Base-by-base conservation (phyloP, 2,797 vertebrate genomes). In the Novumbra hubbsi region DNA sequence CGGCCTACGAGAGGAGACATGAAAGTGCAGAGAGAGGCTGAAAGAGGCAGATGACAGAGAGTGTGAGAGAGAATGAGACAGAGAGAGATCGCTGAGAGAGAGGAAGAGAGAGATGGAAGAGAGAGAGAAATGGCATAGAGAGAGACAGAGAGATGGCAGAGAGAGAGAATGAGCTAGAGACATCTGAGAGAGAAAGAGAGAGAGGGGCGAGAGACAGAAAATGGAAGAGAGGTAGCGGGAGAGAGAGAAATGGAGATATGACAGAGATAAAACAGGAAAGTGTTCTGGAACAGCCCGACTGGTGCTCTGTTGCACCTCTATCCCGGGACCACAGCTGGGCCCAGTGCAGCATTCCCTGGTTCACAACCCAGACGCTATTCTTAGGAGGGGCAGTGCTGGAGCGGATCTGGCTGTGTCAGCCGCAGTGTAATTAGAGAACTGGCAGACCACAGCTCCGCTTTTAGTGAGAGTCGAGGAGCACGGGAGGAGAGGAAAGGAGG, bases 361-460 rank as follows among this genome's bases (percentile, higher is more conserved):
- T 72, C 32, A 69, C 55, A 49, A 71, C 41, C 41, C 19, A 19
- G 28, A 5, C 15, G 68, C 62, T 81, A 80, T 83, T 82, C 81
- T 75, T 84, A 84, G 79, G 76, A 60, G 78, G 67, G 60, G 49
- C 45, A 49, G n/a, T 48, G n/a, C 78, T 77, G 73, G 76, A 71
- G 62, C 71, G 52, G 74, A 77, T 76, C 72, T 64, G 76, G 70
- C 76, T 70, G 68, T 74, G 75, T 74, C 74, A 75, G 81, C 71
- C 76, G 57, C 71, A 70, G 62, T 63, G 70, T 76, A 78, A 84
- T 82, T 80, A 86, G 73, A 81, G 81, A 81, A 76, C 73, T 67
- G 57, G 73, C 48, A n/a, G 76, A 62, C 67, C 67, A 19, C 62
- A 64, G 50, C 9, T 50, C 68, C n/a, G 21, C 76, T 60, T 68